Evolutionary conservation across 2,888 invertebrate genomes (phyloP), one percentile per base, ranked within the genome.

Genomic region (Leucania comma): DNA sequence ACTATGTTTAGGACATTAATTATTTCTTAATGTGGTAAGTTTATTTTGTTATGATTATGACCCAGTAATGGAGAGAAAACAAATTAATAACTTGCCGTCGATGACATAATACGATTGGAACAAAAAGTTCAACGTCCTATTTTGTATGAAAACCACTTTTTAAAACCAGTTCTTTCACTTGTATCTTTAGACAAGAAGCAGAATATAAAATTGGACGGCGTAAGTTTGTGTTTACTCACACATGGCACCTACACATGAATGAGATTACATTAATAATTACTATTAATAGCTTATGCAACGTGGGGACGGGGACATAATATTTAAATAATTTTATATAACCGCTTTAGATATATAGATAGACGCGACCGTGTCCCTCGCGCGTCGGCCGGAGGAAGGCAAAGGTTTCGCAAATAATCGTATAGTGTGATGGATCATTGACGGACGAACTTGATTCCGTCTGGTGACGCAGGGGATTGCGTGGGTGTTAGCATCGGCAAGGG

Each of bases 51-150:
- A 70, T 78, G 79, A 84, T 80, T 81, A 81, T 81, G 81, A 81
- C 85, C 82, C 80, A 88, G 84, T 88, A 87, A 85, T 85, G 81
- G 79, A 90, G 91, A 90, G 92, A 93, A 91, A 92, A 91, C 88
- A 91, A 92, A 92, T 91, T 91, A 90, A 88, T 90, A 89, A 88
- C 88, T 85, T 88, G 87, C 81, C 85, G 87, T 81, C 77, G 82
- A 91, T 94, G 94, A 88, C 89, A 87, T 91, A 93, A 94, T 86
- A 72, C 65, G 86, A 89, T 90, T 90, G 90, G 86, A 89, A 89
- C 89, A 91, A 92, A 91, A 93, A 94, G 94, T 94, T 94, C 94
- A 94, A 93, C 90, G 93, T 89, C 92, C 94, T 92, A 93, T 94
- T 92, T 93, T 88, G 91, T 90, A 91, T 87, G 90, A 92, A 92